phyloP scores from a whole-genome alignment of 2,888 invertebrate species.

The Eupithecia vulgata region DNA sequence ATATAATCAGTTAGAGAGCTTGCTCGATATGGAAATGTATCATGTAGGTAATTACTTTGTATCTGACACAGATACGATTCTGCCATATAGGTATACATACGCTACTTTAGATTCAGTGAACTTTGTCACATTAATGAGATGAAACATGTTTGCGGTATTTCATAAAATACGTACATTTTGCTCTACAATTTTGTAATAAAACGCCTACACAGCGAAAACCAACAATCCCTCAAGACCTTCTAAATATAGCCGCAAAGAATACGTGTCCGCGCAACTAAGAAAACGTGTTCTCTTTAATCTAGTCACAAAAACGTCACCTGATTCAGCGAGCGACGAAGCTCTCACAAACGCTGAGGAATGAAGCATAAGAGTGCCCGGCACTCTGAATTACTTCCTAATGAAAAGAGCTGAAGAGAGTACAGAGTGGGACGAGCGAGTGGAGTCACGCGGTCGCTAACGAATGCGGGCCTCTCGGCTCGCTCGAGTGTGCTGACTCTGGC shows the following conservation, averaged over 20 bases:
- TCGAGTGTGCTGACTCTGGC: conserved; percentile 62
- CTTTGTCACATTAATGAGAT: conserved; percentile 3
- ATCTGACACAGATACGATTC: not conserved
- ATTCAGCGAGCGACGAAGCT: conserved; percentile 74
- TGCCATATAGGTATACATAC: not conserved
- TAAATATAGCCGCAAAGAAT: conserved; percentile 75
- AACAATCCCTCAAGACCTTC: conserved; percentile 59
- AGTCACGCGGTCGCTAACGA: conserved; percentile 81
- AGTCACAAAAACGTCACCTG: conserved; percentile 83
- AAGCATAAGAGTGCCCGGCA: conserved; percentile 80
- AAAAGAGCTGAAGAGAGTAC: conserved; percentile 80
- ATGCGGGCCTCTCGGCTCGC: conserved; percentile 70
- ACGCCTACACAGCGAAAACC: conserved; percentile 30
- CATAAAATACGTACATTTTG: not conserved
- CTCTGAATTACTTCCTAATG: conserved; percentile 84
- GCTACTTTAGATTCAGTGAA: conserved; percentile 1
- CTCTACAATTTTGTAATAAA: conserved; percentile 17
- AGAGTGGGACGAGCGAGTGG: conserved; percentile 64
- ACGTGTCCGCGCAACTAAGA: conserved; percentile 64
- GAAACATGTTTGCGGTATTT: not conserved
- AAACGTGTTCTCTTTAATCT: conserved; percentile 81
- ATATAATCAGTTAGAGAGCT: conserved; percentile 21
- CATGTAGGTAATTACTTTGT: conserved; percentile 16
- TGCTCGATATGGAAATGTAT: conserved; percentile 14
- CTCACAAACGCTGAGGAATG: conserved; percentile 80